phyloP scores from a whole-genome alignment of 2,888 invertebrate species.

The Metacarcinus magister region DNA sequence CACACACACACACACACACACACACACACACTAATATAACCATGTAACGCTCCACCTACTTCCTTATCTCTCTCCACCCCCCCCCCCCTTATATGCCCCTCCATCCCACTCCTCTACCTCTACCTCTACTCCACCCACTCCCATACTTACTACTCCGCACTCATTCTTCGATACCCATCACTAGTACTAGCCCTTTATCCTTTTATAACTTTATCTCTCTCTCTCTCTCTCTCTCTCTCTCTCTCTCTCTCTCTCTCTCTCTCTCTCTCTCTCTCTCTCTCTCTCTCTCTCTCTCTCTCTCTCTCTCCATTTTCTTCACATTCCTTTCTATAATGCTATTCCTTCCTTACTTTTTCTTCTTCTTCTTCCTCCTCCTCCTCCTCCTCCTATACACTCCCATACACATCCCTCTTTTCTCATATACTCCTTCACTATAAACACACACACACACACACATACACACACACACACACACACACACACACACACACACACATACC shows the following conservation, averaged over 20 bases:
- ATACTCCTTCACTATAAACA: neutral
- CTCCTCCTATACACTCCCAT: too few relatives aligned
- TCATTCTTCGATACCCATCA: too few relatives aligned
- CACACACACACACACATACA: conserved; percentile 14
- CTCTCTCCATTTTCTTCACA: neutral
- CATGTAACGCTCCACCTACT: neutral
- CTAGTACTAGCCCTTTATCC: too few relatives aligned
- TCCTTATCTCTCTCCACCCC: neutral
- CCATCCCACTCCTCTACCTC: neutral
- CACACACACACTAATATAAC: neutral
- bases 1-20: neutral
- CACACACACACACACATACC: neutral
- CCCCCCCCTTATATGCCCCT: neutral
- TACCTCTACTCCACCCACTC: neutral
- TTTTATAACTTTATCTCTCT: too few relatives aligned
- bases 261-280: conserved; percentile 39
- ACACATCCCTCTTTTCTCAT: too few relatives aligned
- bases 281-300: neutral
- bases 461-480: neutral
- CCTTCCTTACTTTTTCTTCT: neutral
- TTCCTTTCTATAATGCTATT: neutral
- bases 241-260: conserved; percentile 16
- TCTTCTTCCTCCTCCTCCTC: neutral
- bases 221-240: too few relatives aligned
- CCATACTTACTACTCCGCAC: too few relatives aligned